These are phyloP conservation scores for Holothuria leucospilota DNA, from an alignment of 53 echinoderm and acorn worm species.

Conservation along the genomic window DNA sequence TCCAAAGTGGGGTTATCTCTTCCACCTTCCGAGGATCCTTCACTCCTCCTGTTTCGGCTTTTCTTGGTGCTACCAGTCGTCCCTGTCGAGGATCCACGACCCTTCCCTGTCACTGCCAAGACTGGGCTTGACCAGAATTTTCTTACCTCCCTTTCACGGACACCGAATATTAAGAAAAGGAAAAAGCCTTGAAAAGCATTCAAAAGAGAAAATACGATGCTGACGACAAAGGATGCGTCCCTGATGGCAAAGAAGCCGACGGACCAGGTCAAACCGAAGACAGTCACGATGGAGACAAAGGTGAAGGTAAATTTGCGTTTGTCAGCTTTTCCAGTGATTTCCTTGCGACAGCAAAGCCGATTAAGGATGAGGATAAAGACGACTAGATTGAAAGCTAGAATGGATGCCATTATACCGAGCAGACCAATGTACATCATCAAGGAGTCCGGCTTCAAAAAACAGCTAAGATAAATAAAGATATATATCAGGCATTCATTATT, in stretches of 20 bases:
- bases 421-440: constrained; percentile 22
- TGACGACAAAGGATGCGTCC: background rate
- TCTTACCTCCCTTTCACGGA: background rate
- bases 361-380: background rate
- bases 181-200: constrained; percentile 26
- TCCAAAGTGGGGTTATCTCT: no score
- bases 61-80: no score
- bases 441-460: constrained; percentile 15
- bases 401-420: constrained; percentile 5
- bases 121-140: background rate
- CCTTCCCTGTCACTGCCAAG: background rate
- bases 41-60: no score
- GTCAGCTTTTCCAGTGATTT: no score
- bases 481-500: no score
- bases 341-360: background rate
- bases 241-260: constrained; percentile 22
- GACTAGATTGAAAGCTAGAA: constrained; percentile 3
- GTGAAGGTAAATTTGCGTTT: background rate
- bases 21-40: no score
- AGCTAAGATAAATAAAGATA: background rate
- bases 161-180: constrained; percentile 2
- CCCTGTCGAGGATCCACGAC: no score
- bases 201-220: background rate
- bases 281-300: background rate
- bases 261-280: constrained; percentile 20